phyloP scores from a whole-genome alignment of 2,113 vertebrate genomes.

The Nothobranchius kuhntae region DNA sequence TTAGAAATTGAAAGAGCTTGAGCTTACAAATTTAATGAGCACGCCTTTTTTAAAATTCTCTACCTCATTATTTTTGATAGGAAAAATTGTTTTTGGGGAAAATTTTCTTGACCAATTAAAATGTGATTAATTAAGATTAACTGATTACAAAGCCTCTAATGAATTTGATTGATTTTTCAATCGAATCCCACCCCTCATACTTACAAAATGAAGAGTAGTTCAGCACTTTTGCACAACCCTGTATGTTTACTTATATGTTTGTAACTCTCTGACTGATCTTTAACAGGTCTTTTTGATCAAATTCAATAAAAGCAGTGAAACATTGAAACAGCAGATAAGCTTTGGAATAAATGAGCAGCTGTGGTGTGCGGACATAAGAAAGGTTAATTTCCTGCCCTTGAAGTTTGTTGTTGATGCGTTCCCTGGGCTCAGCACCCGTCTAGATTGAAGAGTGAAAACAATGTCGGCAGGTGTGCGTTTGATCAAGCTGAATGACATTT shows the following conservation, averaged over 20 bases:
- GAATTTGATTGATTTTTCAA: too few species aligned
- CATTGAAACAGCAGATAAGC: conserved; percentile 47
- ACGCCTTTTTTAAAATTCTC: too few species aligned
- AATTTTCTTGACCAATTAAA: too few species aligned
- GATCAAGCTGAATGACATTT: conserved; percentile 66
- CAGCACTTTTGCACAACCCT: neutral
- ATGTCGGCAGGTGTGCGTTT: conserved; percentile 66
- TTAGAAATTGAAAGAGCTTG: too few species aligned
- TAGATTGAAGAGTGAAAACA: conserved; percentile 59
- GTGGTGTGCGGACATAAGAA: conserved; percentile 52
- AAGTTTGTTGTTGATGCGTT: conserved; percentile 53
- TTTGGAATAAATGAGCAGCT: conserved; percentile 53
- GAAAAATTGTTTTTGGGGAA: too few species aligned
- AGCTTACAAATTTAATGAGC: too few species aligned
- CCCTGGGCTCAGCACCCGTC: conserved; percentile 45
- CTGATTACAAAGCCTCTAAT: too few species aligned
- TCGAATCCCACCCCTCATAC: too few species aligned
- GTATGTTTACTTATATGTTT: conserved; percentile 3
- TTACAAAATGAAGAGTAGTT: neutral
- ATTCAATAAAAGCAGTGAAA: conserved; percentile 57
- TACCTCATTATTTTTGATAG: too few species aligned
- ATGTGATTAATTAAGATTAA: too few species aligned
- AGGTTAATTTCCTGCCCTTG: conserved; percentile 67
- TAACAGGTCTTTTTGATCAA: conserved; percentile 20
- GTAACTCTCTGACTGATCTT: conserved; percentile 18